A percentile compares a stretch with the other conserved stretches of the same genome.
phyloP scores from a whole-genome alignment of 2,113 vertebrate genomes.

The Notarius quadriscutis region DNA sequence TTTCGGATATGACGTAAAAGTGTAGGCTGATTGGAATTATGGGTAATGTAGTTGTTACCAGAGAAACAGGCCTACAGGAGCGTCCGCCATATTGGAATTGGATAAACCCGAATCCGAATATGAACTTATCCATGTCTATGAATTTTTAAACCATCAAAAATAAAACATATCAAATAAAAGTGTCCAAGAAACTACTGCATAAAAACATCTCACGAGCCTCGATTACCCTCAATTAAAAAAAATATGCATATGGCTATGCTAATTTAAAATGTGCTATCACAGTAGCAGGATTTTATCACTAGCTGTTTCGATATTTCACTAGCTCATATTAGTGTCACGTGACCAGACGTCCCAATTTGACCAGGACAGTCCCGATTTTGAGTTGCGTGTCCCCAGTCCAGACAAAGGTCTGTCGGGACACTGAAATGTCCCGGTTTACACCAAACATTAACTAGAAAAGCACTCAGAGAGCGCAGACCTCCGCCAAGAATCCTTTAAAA shows the following conservation, averaged over 20 bases:
- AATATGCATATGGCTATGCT: no score
- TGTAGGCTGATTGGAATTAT: slow-evolving; percentile 24
- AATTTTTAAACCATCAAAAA: not conserved
- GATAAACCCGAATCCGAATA: no score
- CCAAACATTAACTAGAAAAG: no score
- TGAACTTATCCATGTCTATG: not conserved
- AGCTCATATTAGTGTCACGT: not conserved
- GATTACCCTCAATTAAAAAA: not conserved
- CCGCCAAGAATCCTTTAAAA: no score
- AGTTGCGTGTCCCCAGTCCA: no score
- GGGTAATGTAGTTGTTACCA: slow-evolving; percentile 65
- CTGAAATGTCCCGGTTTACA: no score
- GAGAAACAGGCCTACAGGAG: no score
- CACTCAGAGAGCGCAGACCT: no score
- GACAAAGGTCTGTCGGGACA: no score
- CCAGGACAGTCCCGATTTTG: no score
- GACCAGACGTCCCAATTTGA: no score
- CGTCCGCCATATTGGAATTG: not conserved
- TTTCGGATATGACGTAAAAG: slow-evolving; percentile 56
- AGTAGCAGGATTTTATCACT: not conserved
- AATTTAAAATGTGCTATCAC: not conserved
- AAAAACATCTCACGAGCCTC: not conserved
- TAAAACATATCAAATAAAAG: no score
- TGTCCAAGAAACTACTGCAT: not conserved
- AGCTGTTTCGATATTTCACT: not conserved